Conservation (phyloP, 2,888 invertebrate species). For the Myopa tessellatipennis region DNA sequence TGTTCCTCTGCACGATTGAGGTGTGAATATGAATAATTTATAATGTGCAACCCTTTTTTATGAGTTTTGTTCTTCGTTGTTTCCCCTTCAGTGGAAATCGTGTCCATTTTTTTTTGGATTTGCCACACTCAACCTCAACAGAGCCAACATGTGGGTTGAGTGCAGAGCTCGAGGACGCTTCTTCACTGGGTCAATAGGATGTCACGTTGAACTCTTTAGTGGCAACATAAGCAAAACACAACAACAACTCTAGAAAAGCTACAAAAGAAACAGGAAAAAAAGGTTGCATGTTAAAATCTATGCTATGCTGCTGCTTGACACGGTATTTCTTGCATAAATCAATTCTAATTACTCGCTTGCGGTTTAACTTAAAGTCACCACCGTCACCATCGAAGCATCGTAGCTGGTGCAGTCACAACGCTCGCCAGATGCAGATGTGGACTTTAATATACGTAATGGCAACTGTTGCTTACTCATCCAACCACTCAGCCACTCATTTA, state of each 20-base stretch:
- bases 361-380: not conserved
- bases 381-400: not conserved
- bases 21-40: slow-evolving; percentile 28
- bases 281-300: too few species aligned
- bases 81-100: not conserved
- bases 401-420: too few species aligned
- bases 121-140: not conserved
- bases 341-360: slow-evolving; percentile 29
- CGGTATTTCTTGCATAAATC: slow-evolving; percentile 28
- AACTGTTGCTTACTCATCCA: not conserved
- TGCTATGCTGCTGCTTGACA: not conserved
- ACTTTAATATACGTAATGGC: too few species aligned
- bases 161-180: not conserved
- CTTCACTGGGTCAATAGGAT: not conserved
- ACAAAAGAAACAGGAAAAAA: not conserved
- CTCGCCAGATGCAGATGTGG: too few species aligned
- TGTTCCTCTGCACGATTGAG: not conserved
- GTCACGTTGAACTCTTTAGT: not conserved
- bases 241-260: not conserved
- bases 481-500: not conserved
- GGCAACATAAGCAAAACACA: not conserved
- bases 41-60: not conserved
- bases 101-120: not conserved
- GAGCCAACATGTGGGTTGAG: not conserved
- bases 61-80: not conserved